Percentiles rank a stretch among this genome's conserved stretches.
These are phyloP conservation scores for Troides aeacus DNA, from an alignment of 2,888 invertebrate species.

Conservation along the genomic window DNA sequence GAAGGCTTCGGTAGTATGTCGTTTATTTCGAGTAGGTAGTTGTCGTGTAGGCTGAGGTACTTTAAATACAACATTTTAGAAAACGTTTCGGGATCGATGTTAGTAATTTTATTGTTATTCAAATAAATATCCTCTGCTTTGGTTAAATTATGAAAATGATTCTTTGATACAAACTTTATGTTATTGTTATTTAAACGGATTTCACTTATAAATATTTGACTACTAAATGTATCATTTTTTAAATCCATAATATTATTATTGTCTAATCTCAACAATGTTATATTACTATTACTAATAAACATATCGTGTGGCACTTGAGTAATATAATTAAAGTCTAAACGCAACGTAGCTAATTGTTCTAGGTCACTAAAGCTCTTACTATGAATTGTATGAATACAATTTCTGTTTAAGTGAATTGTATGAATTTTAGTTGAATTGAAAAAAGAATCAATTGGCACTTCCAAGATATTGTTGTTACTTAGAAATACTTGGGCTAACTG, in stretches of 20 bases:
- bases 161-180: slow-evolving; percentile 85
- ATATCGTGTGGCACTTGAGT: slow-evolving; percentile 88
- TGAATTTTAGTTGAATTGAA: slow-evolving; percentile 88
- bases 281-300: slow-evolving; percentile 86
- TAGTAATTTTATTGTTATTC: slow-evolving; percentile 90
- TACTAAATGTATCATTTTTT: slow-evolving; percentile 88
- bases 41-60: slow-evolving; percentile 91
- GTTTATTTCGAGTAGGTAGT: slow-evolving; percentile 86
- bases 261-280: slow-evolving; percentile 90
- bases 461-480: slow-evolving; percentile 93
- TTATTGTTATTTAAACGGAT: slow-evolving; percentile 91
- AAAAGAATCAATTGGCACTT: slow-evolving; percentile 91
- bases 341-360: slow-evolving; percentile 87
- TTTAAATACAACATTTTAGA: slow-evolving; percentile 86
- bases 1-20: slow-evolving; percentile 87
- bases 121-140: slow-evolving; percentile 89
- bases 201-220: slow-evolving; percentile 86
- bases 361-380: slow-evolving; percentile 88
- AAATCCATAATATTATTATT: slow-evolving; percentile 90
- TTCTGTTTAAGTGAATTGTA: slow-evolving; percentile 91
- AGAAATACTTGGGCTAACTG: slow-evolving; percentile 89
- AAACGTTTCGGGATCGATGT: slow-evolving; percentile 90
- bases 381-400: slow-evolving; percentile 90
- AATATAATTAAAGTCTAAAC: slow-evolving; percentile 92
- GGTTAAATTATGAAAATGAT: slow-evolving; percentile 88